Base-by-base conservation (phyloP, 2,888 invertebrate genomes). In the Cheiracanthium punctorium region DNA sequence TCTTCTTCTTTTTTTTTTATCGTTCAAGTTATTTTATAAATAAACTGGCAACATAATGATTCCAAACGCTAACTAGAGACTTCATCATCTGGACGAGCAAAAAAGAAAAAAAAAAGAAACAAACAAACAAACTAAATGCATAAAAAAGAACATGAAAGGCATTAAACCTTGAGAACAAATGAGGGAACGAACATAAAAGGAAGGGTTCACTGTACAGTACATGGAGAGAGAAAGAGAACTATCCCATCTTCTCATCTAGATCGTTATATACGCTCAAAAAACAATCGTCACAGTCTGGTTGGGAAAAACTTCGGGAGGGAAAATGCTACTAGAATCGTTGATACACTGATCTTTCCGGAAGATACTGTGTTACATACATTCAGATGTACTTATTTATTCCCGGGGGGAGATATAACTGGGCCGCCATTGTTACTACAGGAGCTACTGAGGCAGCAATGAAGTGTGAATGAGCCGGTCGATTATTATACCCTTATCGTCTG, bases 211-310 rank as follows among this genome's bases (percentile, higher is more conserved):
- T n/a, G n/a, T n/a, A n/a, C n/a, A n/a, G n/a, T n/a, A n/a, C n/a
- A n/a, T n/a, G n/a, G n/a, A n/a, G n/a, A n/a, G n/a, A n/a, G n/a
- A n/a, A n/a, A n/a, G n/a, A n/a, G n/a, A 64, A 29, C 28, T 17
- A 14, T 67, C 30, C 30, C 12, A 20, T 58, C 58, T 71, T 30
- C 65, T 67, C 67, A 67, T 81, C 58, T 70, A 32, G 58, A 17
- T 70, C 32, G 64, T 43, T 71, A 72, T 37, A 33, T 43, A n/a
- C n/a, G n/a, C n/a, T n/a, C n/a, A n/a, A n/a, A 43, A 77, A 84
- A 79, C 84, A 84, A 84, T 84, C 77, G 84, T 84, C 84, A 84
- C 84, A 84, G 77, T 84, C 84, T 84, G 72, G 64, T 84, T 79
- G 28, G 37, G 79, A 67, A 28, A 33, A 30, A n/a, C 48, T 65